These are phyloP conservation scores for Phocoena sinus DNA, from an alignment of 2,113 vertebrate species.

Conservation along the genomic window DNA sequence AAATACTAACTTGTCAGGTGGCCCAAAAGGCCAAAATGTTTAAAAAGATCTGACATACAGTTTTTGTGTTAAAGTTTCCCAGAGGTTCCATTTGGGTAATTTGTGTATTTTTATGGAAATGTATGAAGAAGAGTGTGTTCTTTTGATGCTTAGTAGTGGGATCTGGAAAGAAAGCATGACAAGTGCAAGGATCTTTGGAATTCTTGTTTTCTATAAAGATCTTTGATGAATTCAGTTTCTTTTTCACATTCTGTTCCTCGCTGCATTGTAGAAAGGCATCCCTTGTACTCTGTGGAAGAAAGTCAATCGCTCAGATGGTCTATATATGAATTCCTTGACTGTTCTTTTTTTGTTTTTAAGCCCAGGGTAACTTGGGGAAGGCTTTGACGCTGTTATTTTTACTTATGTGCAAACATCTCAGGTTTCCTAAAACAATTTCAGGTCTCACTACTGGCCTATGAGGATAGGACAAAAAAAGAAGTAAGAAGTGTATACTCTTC, in stretches of 20 bases:
- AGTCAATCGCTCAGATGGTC: not conserved
- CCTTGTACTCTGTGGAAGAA: not conserved
- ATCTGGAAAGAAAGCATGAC: not conserved
- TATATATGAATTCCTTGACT: not conserved
- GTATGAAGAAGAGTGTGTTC: not conserved
- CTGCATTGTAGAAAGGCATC: not conserved
- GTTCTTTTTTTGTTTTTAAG: not conserved
- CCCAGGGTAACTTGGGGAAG: not conserved
- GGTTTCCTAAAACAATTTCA: conserved; percentile 15
- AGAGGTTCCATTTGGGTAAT: not conserved
- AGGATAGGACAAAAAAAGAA: not conserved
- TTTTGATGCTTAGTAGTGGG: not conserved
- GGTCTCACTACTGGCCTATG: not conserved
- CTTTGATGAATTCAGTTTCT: not conserved
- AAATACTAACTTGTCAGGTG: not conserved
- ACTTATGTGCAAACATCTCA: not conserved
- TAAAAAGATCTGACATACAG: not conserved
- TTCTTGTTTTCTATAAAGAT: not conserved
- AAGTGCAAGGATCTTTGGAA: not conserved
- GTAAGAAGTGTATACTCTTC: not conserved
- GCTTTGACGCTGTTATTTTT: not conserved
- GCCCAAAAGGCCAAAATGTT: not conserved
- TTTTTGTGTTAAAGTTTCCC: not conserved
- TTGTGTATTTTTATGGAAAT: not conserved
- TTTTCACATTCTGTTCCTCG: not conserved